Percentiles rank a stretch among this genome's conserved stretches.
Conservation (phyloP, 2,888 invertebrate species). For the Philhelius pedissequus region DNA sequence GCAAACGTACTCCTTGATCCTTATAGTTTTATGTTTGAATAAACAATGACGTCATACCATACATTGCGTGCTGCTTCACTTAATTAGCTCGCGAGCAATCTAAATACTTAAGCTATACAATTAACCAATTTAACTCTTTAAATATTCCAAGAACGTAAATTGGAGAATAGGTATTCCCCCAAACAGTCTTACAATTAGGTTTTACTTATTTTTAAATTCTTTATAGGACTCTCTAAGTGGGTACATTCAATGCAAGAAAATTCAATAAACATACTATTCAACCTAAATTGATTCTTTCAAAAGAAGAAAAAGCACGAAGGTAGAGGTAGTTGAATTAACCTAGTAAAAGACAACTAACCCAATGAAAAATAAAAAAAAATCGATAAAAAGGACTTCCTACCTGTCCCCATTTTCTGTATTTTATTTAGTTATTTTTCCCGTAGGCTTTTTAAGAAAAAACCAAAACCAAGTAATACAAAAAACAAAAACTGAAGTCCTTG, state of each 20-base stretch:
- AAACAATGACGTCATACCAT: conserved; percentile 19
- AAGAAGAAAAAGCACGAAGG: neutral
- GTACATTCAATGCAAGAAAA: neutral
- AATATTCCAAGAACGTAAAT: conserved; percentile 1
- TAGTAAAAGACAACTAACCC: neutral
- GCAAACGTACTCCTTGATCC: neutral
- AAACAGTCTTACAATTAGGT: neutral
- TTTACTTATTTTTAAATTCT: neutral
- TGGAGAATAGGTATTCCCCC: neutral
- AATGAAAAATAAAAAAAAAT: neutral
- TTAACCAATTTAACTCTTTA: conserved; percentile 12
- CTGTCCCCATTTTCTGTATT: neutral
- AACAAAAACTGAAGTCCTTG: conserved; percentile 29
- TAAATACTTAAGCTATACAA: neutral
- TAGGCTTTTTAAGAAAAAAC: neutral
- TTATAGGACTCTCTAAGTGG: rapidly evolving
- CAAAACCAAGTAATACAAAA: neutral
- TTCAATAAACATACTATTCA: neutral
- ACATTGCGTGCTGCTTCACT: neutral
- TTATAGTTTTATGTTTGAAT: neutral
- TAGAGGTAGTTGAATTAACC: neutral
- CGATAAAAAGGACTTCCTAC: conserved; percentile 8
- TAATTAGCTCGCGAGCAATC: neutral
- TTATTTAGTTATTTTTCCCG: neutral
- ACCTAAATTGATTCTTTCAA: neutral